Evolutionary conservation across 1,140 invertebrate species (phyloP).

Genomic region (Drosophila rufa): DNA sequence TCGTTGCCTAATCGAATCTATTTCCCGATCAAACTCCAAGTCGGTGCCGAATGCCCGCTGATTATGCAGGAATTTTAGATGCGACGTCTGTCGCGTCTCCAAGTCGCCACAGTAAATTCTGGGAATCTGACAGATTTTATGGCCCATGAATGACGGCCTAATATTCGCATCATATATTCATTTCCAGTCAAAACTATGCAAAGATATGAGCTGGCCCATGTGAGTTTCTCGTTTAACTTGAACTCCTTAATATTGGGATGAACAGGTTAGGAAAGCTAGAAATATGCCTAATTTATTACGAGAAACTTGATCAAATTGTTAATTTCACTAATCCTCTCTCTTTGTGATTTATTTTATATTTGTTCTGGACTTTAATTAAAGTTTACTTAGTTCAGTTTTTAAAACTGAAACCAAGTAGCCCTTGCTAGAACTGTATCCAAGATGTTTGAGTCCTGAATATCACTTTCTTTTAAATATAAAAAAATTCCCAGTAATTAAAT

Average conservation of each 20-base stretch:
- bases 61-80: conserved; percentile 78
- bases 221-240: not conserved
- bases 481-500: not conserved
- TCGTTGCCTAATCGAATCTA: conserved; percentile 52
- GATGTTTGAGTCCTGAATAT: too few species aligned
- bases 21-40: conserved; percentile 58
- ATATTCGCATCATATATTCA: conserved; percentile 53
- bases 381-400: too few species aligned
- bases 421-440: too few species aligned
- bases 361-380: too few species aligned
- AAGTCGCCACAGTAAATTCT: conserved; percentile 78
- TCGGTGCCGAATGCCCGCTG: conserved; percentile 21
- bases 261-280: not conserved
- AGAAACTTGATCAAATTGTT: too few species aligned
- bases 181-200: conserved; percentile 32
- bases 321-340: too few species aligned
- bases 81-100: conserved; percentile 53
- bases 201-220: not conserved
- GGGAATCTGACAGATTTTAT: conserved; percentile 68
- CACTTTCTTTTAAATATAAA: too few species aligned
- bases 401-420: too few species aligned
- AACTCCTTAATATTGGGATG: not conserved
- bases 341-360: too few species aligned
- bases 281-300: not conserved
- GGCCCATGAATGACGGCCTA: conserved; percentile 25